A percentile compares a stretch with the other conserved stretches of the same genome.
These are phyloP conservation scores for Rhynchonycteris naso DNA, from an alignment of 2,797 vertebrate species.

Conservation along the genomic window DNA sequence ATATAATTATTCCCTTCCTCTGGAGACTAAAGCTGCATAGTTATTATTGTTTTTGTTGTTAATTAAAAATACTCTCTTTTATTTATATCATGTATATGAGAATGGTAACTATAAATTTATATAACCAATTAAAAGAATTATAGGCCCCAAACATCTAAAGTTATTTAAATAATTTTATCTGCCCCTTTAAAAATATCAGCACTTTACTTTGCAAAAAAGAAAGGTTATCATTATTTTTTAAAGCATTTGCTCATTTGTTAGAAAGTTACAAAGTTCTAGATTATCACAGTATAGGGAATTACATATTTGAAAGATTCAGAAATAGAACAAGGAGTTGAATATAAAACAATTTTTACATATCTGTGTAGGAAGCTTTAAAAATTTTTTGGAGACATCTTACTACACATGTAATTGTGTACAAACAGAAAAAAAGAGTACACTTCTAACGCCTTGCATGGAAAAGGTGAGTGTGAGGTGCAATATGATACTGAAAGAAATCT, in stretches of 20 bases:
- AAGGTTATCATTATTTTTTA: conserved; percentile 48
- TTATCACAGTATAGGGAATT: neutral
- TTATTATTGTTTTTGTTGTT: conserved; percentile 36
- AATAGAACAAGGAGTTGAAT: conserved; percentile 22
- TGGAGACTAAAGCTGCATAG: neutral
- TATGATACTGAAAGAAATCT: conserved; percentile 39
- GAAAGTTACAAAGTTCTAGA: neutral
- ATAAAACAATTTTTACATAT: neutral
- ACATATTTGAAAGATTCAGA: neutral
- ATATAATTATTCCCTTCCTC: neutral
- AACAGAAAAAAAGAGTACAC: neutral
- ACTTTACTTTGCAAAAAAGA: neutral
- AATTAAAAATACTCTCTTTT: conserved; percentile 27
- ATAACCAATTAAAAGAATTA: conserved; percentile 2
- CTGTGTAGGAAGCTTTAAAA: neutral
- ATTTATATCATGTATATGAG: neutral
- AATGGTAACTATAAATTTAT: neutral
- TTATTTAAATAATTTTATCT: conserved; percentile 30
- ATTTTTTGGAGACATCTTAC: neutral
- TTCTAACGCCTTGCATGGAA: neutral
- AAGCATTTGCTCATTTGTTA: conserved; percentile 8
- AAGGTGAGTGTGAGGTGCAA: neutral
- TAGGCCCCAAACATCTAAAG: neutral
- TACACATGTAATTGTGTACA: neutral
- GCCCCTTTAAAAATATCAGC: neutral